Percentiles rank a stretch among this genome's conserved stretches.
Conservation (phyloP, 1,140 invertebrate genomes). For the Adoxophyes honmai region DNA sequence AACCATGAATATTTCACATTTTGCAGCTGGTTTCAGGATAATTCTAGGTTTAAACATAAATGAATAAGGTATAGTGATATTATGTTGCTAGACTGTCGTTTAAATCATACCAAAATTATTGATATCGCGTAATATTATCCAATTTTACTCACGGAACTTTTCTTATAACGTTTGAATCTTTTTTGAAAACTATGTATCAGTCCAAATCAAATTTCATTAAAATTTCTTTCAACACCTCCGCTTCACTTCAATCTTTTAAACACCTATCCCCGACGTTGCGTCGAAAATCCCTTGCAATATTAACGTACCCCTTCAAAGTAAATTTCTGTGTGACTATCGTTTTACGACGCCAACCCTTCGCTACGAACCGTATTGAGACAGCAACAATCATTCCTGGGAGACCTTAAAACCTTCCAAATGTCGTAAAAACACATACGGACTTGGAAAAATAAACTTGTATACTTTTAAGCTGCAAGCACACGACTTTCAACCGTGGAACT, state of each 20-base stretch:
- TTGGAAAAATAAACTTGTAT: conserved; percentile 9
- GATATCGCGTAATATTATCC: too few species aligned
- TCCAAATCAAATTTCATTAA: background rate
- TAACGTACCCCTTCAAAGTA: background rate
- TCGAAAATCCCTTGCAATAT: background rate
- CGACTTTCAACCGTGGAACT: background rate
- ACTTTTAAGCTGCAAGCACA: background rate
- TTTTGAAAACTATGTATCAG: background rate
- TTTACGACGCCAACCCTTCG: conserved; percentile 11
- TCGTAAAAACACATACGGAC: conserved; percentile 12
- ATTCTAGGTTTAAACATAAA: too few species aligned
- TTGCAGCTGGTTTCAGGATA: too few species aligned
- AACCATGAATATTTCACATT: too few species aligned
- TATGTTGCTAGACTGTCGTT: too few species aligned
- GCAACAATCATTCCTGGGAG: conserved; percentile 3
- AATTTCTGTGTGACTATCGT: background rate
- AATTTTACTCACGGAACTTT: too few species aligned
- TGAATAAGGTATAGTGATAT: too few species aligned
- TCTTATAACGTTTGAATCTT: too few species aligned
- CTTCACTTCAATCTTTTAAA: too few species aligned
- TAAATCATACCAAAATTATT: too few species aligned
- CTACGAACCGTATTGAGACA: background rate
- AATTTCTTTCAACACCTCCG: too few species aligned
- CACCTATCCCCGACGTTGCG: too few species aligned
- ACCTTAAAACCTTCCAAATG: background rate